Percentiles rank a stretch among this genome's conserved stretches.
phyloP scores from a whole-genome alignment of 1,140 invertebrate species.

The Lerema accius region DNA sequence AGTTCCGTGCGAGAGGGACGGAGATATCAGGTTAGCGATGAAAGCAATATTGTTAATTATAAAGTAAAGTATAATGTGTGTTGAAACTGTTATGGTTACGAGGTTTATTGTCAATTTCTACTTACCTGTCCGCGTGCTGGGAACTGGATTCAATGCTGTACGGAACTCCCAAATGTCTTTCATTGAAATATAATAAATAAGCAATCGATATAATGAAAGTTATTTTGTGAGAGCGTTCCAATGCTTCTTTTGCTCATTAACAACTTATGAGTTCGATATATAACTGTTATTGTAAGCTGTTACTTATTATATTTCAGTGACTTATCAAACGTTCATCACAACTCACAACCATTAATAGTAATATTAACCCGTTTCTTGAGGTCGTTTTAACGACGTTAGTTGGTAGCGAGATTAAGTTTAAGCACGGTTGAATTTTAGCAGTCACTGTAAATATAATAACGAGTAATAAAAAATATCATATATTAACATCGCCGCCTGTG shows the following conservation, averaged over 20 bases:
- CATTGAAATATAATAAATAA: conserved; percentile 3
- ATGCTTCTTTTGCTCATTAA: background rate
- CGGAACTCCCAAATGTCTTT: conserved; percentile 11
- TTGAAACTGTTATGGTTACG: conserved; percentile 21
- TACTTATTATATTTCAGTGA: conserved; percentile 13
- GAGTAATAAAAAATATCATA: conserved; percentile 54
- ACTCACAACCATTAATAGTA: conserved; percentile 17
- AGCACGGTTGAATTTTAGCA: conserved; percentile 37
- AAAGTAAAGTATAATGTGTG: conserved; percentile 16
- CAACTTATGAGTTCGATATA: background rate
- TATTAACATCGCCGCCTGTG: conserved; percentile 45
- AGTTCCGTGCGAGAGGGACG: conserved; percentile 11
- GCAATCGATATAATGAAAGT: background rate
- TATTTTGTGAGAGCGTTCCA: background rate
- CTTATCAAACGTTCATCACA: conserved; percentile 19
- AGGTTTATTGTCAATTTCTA: conserved; percentile 28
- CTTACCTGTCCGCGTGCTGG: background rate
- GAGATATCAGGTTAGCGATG: conserved; percentile 19
- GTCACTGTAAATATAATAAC: conserved; percentile 61
- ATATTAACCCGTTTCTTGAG: conserved; percentile 7
- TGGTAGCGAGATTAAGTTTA: conserved; percentile 27
- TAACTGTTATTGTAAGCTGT: background rate
- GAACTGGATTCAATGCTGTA: conserved; percentile 1
- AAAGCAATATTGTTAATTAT: conserved; percentile 28
- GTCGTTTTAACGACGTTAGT: conserved; percentile 9